Conservation (phyloP, 1,140 invertebrate species). For the Archivesica marissinica region DNA sequence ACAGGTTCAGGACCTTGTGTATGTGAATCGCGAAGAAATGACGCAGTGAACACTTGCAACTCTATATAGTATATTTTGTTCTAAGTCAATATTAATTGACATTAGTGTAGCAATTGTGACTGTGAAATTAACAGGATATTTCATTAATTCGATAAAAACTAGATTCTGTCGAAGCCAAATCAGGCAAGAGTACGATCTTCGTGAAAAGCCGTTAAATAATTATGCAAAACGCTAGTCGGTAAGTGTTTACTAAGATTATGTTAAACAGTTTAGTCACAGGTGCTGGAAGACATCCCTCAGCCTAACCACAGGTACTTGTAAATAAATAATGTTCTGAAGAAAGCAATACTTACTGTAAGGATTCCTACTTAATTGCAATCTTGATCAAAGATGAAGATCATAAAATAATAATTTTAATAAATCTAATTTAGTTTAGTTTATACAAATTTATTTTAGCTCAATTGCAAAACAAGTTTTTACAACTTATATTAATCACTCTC, state of each 20-base stretch:
- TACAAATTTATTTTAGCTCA: too few relatives aligned
- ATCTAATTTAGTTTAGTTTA: too few relatives aligned
- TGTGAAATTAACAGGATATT: conserved; percentile 79
- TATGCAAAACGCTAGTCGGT: conserved; percentile 73
- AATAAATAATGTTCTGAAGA: background rate
- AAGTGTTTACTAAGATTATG: conserved; percentile 74
- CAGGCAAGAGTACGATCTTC: conserved; percentile 74
- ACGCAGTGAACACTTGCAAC: too few relatives aligned
- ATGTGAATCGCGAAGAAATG: too few relatives aligned
- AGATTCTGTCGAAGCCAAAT: conserved; percentile 79
- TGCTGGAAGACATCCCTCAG: background rate
- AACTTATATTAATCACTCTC: too few relatives aligned
- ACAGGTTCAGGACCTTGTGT: too few relatives aligned
- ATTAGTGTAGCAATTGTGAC: background rate
- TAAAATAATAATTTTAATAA: background rate
- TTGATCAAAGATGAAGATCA: too few relatives aligned
- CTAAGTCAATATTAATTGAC: background rate
- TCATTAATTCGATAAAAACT: conserved; percentile 81
- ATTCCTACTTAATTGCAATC: too few relatives aligned
- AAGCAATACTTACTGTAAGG: too few relatives aligned
- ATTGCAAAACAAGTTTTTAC: too few relatives aligned
- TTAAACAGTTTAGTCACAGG: conserved; percentile 32
- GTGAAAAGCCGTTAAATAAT: conserved; percentile 73
- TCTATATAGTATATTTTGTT: background rate
- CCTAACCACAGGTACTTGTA: background rate